Percentiles rank a stretch among this genome's conserved stretches.
Conservation (phyloP, 2,113 vertebrate species). For the Chlorodrepanis virens region DNA sequence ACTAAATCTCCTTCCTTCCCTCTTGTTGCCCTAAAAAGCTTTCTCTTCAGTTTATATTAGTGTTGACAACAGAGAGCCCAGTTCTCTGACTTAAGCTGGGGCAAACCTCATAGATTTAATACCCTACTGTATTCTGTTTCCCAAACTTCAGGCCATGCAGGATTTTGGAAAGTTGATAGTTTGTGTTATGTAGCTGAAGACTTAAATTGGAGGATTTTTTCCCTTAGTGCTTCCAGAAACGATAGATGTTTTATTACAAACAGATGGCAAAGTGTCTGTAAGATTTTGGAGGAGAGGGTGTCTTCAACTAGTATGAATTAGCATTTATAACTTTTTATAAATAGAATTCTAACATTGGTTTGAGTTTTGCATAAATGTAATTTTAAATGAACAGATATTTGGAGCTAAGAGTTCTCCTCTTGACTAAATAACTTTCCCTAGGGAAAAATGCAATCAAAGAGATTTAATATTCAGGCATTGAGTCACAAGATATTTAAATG, state of each 20-base stretch:
- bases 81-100: rapidly evolving
- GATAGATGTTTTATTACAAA: not conserved
- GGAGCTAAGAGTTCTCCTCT: conserved; percentile 12
- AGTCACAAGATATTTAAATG: conserved; percentile 37
- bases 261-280: not conserved
- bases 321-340: not conserved
- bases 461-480: conserved; percentile 1
- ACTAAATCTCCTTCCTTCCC: not conserved
- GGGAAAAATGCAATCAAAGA: conserved; percentile 54
- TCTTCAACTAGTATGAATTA: not conserved
- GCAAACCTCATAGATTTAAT: not conserved
- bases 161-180: not conserved
- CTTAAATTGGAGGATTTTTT: not conserved
- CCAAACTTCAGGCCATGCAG: not conserved
- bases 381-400: conserved; percentile 1
- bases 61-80: not conserved
- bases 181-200: not conserved
- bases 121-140: not conserved
- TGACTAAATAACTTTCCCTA: conserved; percentile 38
- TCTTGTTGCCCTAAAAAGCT: not conserved
- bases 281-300: not conserved
- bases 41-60: not conserved
- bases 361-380: conserved; percentile 2
- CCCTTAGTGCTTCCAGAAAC: not conserved
- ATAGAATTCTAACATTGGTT: not conserved